Evolutionary conservation across 2,113 vertebrate genomes (phyloP).

Genomic region (Ranitomeya imitator): DNA sequence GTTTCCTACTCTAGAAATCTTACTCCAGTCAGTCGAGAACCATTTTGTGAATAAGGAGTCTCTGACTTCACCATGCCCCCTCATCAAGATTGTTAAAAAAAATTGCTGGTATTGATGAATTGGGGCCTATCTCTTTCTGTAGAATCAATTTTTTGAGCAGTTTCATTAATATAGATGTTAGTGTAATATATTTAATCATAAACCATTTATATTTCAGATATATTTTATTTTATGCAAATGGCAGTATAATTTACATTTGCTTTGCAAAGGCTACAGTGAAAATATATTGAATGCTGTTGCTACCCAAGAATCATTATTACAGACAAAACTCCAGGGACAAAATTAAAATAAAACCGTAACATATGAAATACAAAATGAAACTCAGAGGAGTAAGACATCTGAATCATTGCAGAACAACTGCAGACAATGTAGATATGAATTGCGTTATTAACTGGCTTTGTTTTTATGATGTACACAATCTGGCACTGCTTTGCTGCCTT

Average conservation of each 20-base stretch:
- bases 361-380: slow-evolving; percentile 10
- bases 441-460: slow-evolving; percentile 3
- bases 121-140: too few species aligned
- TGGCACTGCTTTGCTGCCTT: background rate
- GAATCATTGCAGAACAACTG: background rate
- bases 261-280: background rate
- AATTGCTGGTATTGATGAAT: too few species aligned
- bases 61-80: too few species aligned
- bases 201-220: background rate
- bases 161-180: background rate
- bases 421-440: background rate
- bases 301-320: background rate
- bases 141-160: too few species aligned
- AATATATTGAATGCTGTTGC: background rate
- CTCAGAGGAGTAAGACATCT: background rate
- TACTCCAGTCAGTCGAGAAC: too few species aligned
- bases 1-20: too few species aligned
- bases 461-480: slow-evolving; percentile 17
- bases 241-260: background rate
- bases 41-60: too few species aligned
- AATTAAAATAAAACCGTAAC: background rate
- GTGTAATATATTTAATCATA: background rate
- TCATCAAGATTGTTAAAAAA: too few species aligned
- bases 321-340: background rate
- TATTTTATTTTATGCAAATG: background rate